phyloP scores from a whole-genome alignment of 35 echinoderm and acorn worm genomes.

The Stichopus chloronotus region DNA sequence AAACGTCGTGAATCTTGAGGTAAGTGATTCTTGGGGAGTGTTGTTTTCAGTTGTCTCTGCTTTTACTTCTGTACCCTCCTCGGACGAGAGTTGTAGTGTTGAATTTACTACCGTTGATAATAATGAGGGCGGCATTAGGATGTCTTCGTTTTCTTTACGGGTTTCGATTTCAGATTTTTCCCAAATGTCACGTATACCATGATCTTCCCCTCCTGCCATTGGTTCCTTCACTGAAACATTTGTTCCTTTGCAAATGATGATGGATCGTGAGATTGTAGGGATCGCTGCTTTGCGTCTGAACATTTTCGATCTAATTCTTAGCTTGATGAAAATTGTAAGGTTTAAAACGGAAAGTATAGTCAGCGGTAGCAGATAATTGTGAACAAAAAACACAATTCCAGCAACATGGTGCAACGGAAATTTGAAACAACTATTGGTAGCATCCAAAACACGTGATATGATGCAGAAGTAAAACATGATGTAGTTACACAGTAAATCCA shows the following conservation, averaged over 20 bases:
- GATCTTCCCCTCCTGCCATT: background rate
- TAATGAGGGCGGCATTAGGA: no score
- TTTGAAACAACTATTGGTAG: background rate
- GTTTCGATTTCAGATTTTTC: no score
- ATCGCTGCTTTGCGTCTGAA: background rate
- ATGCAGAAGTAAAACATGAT: no score
- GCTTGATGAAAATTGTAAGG: background rate
- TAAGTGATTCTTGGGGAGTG: no score
- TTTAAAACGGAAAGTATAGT: background rate
- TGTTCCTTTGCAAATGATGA: background rate
- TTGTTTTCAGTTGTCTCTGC: no score
- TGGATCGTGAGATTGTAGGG: background rate
- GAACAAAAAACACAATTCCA: background rate
- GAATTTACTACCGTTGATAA: no score
- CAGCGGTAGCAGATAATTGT: background rate
- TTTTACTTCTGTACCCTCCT: background rate
- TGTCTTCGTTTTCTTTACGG: no score
- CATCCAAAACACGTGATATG: background rate
- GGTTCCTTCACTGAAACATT: background rate
- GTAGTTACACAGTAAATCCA: background rate
- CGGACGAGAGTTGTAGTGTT: no score
- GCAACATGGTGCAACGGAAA: background rate
- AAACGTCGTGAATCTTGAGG: no score
- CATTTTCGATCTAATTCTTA: background rate
- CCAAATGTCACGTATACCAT: background rate